phyloP scores from a whole-genome alignment of 1,140 invertebrate genomes.

The Brachionus manjavacas region DNA sequence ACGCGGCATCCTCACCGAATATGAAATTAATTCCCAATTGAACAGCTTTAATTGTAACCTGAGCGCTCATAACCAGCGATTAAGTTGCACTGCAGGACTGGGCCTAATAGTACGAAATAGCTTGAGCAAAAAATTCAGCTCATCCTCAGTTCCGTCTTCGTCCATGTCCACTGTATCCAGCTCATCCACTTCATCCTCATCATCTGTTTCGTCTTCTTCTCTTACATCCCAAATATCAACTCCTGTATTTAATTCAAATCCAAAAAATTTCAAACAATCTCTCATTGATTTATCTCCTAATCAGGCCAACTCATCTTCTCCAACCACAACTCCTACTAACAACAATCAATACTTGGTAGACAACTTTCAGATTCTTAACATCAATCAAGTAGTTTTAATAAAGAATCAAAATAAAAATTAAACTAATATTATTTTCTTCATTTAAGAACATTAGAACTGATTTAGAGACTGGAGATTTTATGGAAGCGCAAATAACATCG shows the following conservation, averaged over 20 bases:
- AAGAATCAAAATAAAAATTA: neutral
- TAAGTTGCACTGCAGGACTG: conserved; percentile 16
- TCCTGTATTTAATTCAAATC: neutral
- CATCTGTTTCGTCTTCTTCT: conserved; percentile 15
- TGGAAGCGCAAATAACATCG: neutral
- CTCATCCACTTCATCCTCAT: conserved; percentile 49
- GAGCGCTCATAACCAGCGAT: neutral
- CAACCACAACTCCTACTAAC: neutral
- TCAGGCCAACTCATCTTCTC: neutral
- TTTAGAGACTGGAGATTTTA: neutral
- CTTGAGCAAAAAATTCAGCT: conserved; percentile 37
- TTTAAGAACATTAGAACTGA: neutral
- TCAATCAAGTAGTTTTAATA: neutral
- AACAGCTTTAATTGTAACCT: conserved; percentile 37
- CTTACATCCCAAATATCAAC: conserved; percentile 11
- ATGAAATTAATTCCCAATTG: conserved; percentile 40
- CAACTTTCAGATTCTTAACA: neutral
- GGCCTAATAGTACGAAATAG: neutral
- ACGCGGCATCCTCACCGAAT: conserved; percentile 40
- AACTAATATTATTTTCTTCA: neutral
- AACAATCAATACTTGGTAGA: conserved; percentile 14
- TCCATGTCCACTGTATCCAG: conserved; percentile 33
- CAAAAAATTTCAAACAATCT: neutral
- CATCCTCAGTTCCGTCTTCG: conserved; percentile 25
- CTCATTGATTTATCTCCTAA: neutral